phyloP scores from a whole-genome alignment of 2,113 vertebrate genomes.

The Macaca mulatta region DNA sequence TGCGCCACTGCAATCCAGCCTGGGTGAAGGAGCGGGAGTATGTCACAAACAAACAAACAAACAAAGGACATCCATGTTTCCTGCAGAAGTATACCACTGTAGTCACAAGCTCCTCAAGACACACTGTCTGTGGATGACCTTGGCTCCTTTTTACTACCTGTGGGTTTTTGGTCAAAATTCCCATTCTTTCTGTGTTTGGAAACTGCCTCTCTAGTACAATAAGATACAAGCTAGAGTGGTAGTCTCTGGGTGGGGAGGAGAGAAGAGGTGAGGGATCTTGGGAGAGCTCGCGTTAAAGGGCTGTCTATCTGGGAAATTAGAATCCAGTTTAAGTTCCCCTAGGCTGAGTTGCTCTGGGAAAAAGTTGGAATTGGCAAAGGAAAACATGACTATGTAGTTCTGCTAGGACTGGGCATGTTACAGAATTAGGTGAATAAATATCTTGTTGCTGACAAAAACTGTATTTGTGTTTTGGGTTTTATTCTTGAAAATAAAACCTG shows the following conservation, averaged over 20 bases:
- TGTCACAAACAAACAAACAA: too few species aligned
- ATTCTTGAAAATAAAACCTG: not conserved
- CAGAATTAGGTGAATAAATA: conserved; percentile 6
- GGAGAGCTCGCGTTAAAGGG: not conserved
- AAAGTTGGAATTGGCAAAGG: not conserved
- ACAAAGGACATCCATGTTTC: not conserved
- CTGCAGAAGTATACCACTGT: not conserved
- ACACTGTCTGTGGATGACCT: not conserved
- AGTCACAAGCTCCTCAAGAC: not conserved
- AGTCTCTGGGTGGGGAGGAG: not conserved
- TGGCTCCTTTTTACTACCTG: not conserved
- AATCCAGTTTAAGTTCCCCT: not conserved
- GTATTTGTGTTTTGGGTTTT: conserved; percentile 18
- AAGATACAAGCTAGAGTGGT: not conserved
- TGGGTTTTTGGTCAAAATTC: not conserved
- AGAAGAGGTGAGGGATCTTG: not conserved
- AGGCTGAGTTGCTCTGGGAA: not conserved
- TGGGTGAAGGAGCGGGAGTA: too few species aligned
- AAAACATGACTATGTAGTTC: not conserved
- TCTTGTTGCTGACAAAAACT: conserved; percentile 22
- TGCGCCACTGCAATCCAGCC: too few species aligned
- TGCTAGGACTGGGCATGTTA: not conserved
- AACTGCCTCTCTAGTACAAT: not conserved
- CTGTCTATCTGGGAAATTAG: not conserved
- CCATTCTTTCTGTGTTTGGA: not conserved